Evolutionary conservation across 2,888 invertebrate species (phyloP), one percentile per base, ranked within the genome.

Genomic region (Ichneumoninae sp.): DNA sequence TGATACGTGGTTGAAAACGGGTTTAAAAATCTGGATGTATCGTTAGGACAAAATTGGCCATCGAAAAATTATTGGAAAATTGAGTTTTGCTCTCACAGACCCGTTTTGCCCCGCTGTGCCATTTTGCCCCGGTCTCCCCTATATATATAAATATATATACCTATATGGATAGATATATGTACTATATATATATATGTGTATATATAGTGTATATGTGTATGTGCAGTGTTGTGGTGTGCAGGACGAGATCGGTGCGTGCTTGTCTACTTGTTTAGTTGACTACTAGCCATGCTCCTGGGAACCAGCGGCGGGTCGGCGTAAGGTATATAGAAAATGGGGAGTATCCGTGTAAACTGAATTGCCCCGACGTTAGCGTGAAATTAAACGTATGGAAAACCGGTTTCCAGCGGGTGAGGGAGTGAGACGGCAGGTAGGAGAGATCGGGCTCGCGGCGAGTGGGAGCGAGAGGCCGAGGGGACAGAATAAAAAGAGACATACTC

Each of bases 331-430:
- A 87, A 88, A 88, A 88, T 90, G 89, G 89, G 89, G 89, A 90
- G 90, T 91, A 91, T 91, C 90, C 91, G 91, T 91, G 92, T 91
- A 93, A 92, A 92, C 92, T 91, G 92, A 93, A 93, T 92, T 91
- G 92, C 92, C 87, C 88, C 89, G 92, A 92, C 89, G 92, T 92
- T 90, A 90, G 92, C 93, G 92, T 93, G 92, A 93, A 93, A 93
- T 93, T 92, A 93, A 93, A 92, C 91, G 92, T 91, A 91, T 88
- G 91, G 90, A 89, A 90, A 93, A 93, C 92, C 93, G 93, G 93
- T 92, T 92, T 87, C 80, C 76, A 85, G 83, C 87, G 66, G 76
- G 70, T 65, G 30, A 57, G 74, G 76, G 83, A 75, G 83, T 70
- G 77, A 81, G 26, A 65, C 81, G 76, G 47, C 73, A 69, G 73